These are phyloP conservation scores for Unio pictorum DNA, from an alignment of 2,888 invertebrate genomes.

Conservation along the genomic window DNA sequence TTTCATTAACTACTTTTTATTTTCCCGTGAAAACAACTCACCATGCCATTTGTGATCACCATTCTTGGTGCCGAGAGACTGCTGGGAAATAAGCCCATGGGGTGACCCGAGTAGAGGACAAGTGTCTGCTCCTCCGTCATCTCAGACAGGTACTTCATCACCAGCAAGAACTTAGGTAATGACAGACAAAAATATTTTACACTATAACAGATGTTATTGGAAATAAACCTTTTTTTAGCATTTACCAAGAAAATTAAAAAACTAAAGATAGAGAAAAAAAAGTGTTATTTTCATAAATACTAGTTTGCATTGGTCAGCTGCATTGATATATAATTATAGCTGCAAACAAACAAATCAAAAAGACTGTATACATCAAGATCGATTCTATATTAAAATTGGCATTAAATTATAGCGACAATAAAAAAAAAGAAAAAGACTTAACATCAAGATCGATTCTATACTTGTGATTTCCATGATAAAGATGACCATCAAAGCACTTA, in stretches of 20 bases:
- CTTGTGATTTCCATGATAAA: no score
- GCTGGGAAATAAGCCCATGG: conserved; percentile 77
- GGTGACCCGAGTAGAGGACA: conserved; percentile 78
- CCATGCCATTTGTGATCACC: conserved; percentile 79
- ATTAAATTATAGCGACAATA: no score
- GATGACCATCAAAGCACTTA: no score
- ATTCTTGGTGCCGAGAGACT: conserved; percentile 73
- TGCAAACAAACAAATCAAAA: no score
- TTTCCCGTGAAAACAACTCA: conserved; percentile 35
- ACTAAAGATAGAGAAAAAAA: no score
- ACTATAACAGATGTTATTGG: background rate
- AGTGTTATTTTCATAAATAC: no score
- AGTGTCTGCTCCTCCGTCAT: conserved; percentile 76
- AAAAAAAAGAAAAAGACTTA: no score
- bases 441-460: no score
- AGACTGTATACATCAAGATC: no score
- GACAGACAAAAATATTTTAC: background rate
- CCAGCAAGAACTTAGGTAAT: conserved; percentile 74
- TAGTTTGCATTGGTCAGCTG: no score
- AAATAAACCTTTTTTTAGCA: background rate
- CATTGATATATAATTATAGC: no score
- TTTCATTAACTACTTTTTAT: background rate
- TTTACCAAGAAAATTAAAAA: background rate
- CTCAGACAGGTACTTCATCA: conserved; percentile 75
- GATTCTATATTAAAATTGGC: no score